Conservation (phyloP, 2,888 invertebrate species). For the Epinotia nisella region DNA sequence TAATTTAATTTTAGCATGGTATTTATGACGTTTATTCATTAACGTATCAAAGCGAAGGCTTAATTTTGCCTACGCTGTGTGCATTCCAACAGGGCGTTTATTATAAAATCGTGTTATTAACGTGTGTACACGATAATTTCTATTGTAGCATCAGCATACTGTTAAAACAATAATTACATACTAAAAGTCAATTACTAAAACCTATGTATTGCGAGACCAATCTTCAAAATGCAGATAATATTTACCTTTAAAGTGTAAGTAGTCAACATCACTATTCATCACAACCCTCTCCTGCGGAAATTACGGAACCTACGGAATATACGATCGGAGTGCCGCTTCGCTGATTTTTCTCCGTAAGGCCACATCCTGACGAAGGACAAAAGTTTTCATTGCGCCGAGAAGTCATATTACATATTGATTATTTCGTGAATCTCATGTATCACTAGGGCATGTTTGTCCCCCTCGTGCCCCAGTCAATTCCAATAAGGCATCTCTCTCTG, state of each 20-base stretch:
- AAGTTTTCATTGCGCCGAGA: constrained; percentile 45
- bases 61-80: constrained; percentile 73
- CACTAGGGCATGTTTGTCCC: constrained; percentile 65
- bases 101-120: constrained; percentile 72
- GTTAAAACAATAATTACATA: not conserved
- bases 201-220: too few relatives aligned
- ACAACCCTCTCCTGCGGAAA: constrained; percentile 40
- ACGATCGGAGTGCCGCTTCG: constrained; percentile 35
- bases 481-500: constrained; percentile 47
- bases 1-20: constrained; percentile 80
- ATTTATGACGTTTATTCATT: constrained; percentile 82
- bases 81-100: constrained; percentile 75
- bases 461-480: constrained; percentile 48
- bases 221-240: not conserved
- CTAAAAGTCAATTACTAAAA: too few relatives aligned
- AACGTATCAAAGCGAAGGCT: constrained; percentile 80
- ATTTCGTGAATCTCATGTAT: constrained; percentile 66
- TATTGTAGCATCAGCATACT: not conserved
- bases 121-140: constrained; percentile 67
- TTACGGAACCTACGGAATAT: constrained; percentile 27
- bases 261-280: constrained; percentile 44
- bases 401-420: constrained; percentile 64
- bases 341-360: constrained; percentile 41
- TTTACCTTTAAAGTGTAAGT: not conserved
- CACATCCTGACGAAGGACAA: constrained; percentile 49